Evolutionary conservation across 2,797 vertebrate species (phyloP), one percentile per base, ranked within the genome.

Genomic region (Anguilla megastoma): DNA sequence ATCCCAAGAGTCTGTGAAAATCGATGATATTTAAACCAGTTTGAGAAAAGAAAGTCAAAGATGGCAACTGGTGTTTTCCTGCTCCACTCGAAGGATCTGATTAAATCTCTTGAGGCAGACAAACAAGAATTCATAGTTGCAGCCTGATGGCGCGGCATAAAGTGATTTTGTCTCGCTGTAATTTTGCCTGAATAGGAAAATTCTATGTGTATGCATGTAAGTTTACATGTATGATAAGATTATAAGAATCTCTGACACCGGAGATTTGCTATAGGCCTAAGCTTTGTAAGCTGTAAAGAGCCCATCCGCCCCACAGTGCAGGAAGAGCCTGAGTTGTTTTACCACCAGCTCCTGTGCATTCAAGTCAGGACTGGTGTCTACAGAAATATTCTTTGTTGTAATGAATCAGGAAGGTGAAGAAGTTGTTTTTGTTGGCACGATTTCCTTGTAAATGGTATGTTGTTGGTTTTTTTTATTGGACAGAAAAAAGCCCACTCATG

Each of bases 401-500:
- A 14, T 69, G n/a, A 48, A 80, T 45, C 14, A 21, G 9, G 36
- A 14, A 48, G 3, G 3, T n/a, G 10, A 14, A 9, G 45, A 12
- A n/a, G 18, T 50, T 48, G 33, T 16, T 50, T 24, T 50, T 48
- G 18, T n/a, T 48, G 79, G 79, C 79, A 50, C 41, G n/a, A n/a
- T 21, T 80, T 80, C 18, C 8, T 83, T 24, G 41, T 45, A 45
- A 66, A 85, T 36, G 56, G 10, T 24, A 3, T 83, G 50, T 85
- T 18, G 21, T 74, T 82, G 36, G 48, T 83, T 18, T 82, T 91
- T 33, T 93, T 27, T 27, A 3, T 33, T 87, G 90, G 90, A 0
- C 95, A 99, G 98, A 94, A 97, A 96, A 92, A 98, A 97, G 91
- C 98, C 98, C 0, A 96, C 95, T 0, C 97, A 99, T 14, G 95